A percentile compares a stretch with the other conserved stretches of the same genome.
phyloP scores from a whole-genome alignment of 2,797 vertebrate genomes.

The Atherinosoma microstoma region DNA sequence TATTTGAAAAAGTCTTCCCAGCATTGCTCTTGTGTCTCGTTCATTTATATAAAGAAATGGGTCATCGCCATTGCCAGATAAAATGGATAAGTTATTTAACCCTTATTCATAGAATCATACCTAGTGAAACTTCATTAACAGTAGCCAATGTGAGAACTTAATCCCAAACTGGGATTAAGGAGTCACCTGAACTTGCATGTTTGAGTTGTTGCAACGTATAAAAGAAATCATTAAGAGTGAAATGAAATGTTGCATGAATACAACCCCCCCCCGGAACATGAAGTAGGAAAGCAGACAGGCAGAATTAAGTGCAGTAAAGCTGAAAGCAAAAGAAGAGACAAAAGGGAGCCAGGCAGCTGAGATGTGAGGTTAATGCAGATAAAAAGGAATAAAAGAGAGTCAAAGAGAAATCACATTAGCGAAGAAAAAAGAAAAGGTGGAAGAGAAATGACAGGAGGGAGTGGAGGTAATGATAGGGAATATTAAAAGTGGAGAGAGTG shows the following conservation, averaged over 20 bases:
- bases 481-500: slow-evolving; percentile 44
- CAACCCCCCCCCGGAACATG: slow-evolving; percentile 25
- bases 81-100: slow-evolving; percentile 60
- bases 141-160: slow-evolving; percentile 21
- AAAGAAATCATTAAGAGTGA: slow-evolving; percentile 23
- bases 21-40: slow-evolving; percentile 40
- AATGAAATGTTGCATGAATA: slow-evolving; percentile 39
- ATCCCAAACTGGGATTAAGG: slow-evolving; percentile 23
- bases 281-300: slow-evolving; percentile 35
- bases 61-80: slow-evolving; percentile 57
- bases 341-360: slow-evolving; percentile 29
- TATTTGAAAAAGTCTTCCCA: slow-evolving; percentile 31
- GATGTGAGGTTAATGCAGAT: slow-evolving; percentile 49
- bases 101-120: slow-evolving; percentile 33
- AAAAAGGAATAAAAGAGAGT: slow-evolving; percentile 56
- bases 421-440: slow-evolving; percentile 31
- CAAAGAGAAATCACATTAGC: slow-evolving; percentile 53
- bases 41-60: slow-evolving; percentile 51
- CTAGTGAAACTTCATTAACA: slow-evolving; percentile 33
- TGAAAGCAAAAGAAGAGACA: slow-evolving; percentile 47
- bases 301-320: slow-evolving; percentile 40
- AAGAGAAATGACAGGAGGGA: slow-evolving; percentile 57
- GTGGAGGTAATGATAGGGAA: slow-evolving; percentile 53
- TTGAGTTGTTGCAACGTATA: slow-evolving; percentile 27
- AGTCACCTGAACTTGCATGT: slow-evolving; percentile 19